Conservation (phyloP, 2,797 vertebrate species). For the Leptodactylus fallax region DNA sequence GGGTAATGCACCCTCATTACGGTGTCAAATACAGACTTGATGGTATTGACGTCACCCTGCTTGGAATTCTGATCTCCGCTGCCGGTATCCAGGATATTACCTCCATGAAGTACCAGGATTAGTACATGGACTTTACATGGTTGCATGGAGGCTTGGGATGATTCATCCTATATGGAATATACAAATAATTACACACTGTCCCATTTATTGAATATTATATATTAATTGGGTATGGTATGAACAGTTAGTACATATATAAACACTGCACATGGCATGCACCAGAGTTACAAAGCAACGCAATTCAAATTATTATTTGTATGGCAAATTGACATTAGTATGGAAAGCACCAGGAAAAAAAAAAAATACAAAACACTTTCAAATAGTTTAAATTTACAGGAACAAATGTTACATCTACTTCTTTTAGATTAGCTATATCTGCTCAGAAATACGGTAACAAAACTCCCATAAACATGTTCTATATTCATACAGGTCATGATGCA, state of each 20-base stretch:
- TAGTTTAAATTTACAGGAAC: too few relatives aligned
- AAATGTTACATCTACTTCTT: too few relatives aligned
- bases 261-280: neutral
- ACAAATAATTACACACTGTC: conserved; percentile 3
- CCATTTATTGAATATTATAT: neutral
- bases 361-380: too few relatives aligned
- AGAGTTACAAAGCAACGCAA: neutral
- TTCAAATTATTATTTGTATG: neutral
- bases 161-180: conserved; percentile 79
- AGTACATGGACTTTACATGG: conserved; percentile 91
- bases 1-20: conserved; percentile 97
- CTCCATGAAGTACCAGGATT: conserved; percentile 92
- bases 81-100: conserved; percentile 97
- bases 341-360: too few relatives aligned
- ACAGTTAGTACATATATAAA: neutral
- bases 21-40: conserved; percentile 88
- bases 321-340: too few relatives aligned
- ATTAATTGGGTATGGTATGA: too few relatives aligned
- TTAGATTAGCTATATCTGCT: too few relatives aligned
- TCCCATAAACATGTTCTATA: neutral
- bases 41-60: conserved; percentile 93
- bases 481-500: neutral
- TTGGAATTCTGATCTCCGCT: conserved; percentile 92
- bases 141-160: conserved; percentile 80
- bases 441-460: too few relatives aligned